Evolutionary conservation across 2,797 vertebrate genomes (phyloP), one percentile per base, ranked within the genome.

Genomic region (Tinamus major): DNA sequence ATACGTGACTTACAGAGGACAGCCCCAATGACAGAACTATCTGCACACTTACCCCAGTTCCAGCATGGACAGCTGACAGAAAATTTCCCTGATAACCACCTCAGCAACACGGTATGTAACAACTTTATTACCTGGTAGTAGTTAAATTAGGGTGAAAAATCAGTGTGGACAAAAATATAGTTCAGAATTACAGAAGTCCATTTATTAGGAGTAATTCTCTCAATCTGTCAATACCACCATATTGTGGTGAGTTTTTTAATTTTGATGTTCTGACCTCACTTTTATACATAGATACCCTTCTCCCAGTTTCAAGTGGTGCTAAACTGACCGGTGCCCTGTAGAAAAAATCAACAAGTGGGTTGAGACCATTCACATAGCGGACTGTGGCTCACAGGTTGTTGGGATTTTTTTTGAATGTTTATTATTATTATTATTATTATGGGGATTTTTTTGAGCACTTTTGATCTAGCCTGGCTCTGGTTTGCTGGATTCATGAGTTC

Each of bases 61-160:
- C 98, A 98, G 94, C 98, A 98, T 96, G 98, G 97, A 49, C 98
- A 98, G 95, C 97, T 98, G 96, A 97, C 97, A 37, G 98, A 98
- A 85, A 97, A 96, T 89, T 95, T 96, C 69, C 79, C 96, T 74
- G 98, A 98, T 87, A 98, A 85, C 92, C 98, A 98, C 92, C 90
- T 97, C 87, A 97, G 96, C 96, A 98, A 96, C 86, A 94, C 97
- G 13, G 97, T 98, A 97, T 77, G 97, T 95, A 97, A 91, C 71
- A 62, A 29, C 80, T 88, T 85, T 82, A 79, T 80, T 85, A 31
- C 48, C n/a, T 80, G 13, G 3, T 91, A 87, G 67, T 68, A 77
- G n/a, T 67, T 87, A 63, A 81, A 79, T 82, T 31, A 17, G 53
- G 21, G 35, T 74, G 19, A 61, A 64, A 61, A 46, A 48, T 63